Evolutionary conservation across 92 coral and sea anemone species (phyloP).

Genomic region (Phenganax marumi): DNA sequence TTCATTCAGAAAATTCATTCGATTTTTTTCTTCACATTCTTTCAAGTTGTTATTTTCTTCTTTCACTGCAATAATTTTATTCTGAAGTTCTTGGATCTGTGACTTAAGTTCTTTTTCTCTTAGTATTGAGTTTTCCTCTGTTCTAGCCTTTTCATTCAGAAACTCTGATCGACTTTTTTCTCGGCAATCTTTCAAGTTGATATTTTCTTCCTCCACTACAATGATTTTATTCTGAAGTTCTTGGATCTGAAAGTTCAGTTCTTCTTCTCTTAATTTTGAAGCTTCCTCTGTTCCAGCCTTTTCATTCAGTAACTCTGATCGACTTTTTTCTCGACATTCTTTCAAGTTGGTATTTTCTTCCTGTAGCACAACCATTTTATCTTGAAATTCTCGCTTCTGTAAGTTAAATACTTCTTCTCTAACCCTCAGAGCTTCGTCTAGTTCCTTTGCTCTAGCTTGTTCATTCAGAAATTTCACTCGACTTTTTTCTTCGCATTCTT

Average conservation of each 20-base stretch:
- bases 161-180: no score
- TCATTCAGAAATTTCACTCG: neutral
- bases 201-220: slow-evolving; percentile 28
- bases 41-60: no score
- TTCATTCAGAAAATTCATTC: neutral
- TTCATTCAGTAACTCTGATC: neutral
- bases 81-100: no score
- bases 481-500: neutral
- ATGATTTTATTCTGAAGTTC: neutral
- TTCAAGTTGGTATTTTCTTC: neutral
- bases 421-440: no score
- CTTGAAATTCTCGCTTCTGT: neutral
- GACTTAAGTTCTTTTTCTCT: no score
- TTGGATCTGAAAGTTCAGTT: no score
- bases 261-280: no score
- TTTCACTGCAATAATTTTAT: no score
- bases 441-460: neutral
- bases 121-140: no score
- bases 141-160: neutral
- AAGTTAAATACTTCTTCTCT: neutral
- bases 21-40: neutral
- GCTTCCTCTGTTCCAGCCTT: no score
- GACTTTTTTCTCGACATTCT: neutral
- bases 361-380: neutral
- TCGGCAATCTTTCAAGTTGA: neutral